Base-by-base conservation (phyloP, 2,888 invertebrate species). In the Himalopsyche japonica region DNA sequence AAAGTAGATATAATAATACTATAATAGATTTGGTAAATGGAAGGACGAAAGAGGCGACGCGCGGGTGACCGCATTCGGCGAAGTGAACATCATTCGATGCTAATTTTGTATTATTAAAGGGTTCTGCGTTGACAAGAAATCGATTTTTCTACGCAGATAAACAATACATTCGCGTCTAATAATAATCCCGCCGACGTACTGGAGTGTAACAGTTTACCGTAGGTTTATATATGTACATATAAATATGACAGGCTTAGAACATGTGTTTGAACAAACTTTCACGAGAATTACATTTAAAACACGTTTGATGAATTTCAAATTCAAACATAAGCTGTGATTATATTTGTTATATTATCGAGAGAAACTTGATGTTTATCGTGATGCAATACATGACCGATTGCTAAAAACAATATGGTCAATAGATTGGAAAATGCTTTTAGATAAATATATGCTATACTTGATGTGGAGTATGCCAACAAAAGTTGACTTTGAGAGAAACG, bases 141-240 rank as follows among this genome's bases (percentile, higher is more conserved):
- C 76, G 81, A 81, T 81, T 81, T 81, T 81, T 81, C 81, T 76
- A 81, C 81, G 81, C 76, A 70, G 81, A 70, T 81, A 76, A 70
- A 64, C 81, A 64, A 57, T 57, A 57, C 24, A 57, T 7, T 24
- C 57, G 57, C 4, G 15, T 57, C 57, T 57, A 57, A 20, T 57
- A 57, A 57, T 57, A 57, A 57, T 2, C 57, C 57, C 57, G 15
- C 20, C 24, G 24, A 24, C 20, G 57, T 57, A 24, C 20, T 10
- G 24, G 20, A 24, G 57, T 57, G 57, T 20, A 57, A 57, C 57
- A 57, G 15, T 57, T 57, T 57, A 57, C 24, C 57, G 57, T 57
- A 7, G 7, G 20, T 49, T 4, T 32, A 20, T 5, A 4, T 15
- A 48, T 10, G n/a, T 49, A 43, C 7, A 43, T n/a, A n/a, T n/a